phyloP scores from a whole-genome alignment of 2,797 vertebrate genomes.

The Xenops minutus region DNA sequence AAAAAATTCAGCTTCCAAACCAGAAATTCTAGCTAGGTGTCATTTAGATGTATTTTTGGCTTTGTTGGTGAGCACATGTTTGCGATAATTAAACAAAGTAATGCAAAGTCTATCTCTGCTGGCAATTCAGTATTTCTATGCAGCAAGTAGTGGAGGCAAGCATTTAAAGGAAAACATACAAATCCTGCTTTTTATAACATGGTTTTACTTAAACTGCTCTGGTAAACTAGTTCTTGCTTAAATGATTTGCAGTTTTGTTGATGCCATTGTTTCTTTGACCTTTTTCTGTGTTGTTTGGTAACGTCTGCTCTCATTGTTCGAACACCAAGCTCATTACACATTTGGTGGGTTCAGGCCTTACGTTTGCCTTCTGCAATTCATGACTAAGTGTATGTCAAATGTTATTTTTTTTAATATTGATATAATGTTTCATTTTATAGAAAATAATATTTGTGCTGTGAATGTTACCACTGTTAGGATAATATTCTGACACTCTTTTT shows the following conservation, averaged over 20 bases:
- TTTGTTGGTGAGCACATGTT: not conserved
- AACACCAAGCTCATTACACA: slow-evolving; percentile 53
- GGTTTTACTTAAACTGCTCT: not conserved
- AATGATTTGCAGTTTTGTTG: slow-evolving; percentile 54
- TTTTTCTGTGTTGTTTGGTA: slow-evolving; percentile 69
- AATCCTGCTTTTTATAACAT: slow-evolving; percentile 9
- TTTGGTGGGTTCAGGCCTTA: slow-evolving; percentile 70
- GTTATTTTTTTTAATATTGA: not conserved
- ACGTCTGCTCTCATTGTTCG: slow-evolving; percentile 73
- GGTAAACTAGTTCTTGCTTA: slow-evolving; percentile 43
- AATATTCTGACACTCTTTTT: not conserved
- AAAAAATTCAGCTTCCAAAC: not conserved
- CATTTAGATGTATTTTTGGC: not conserved
- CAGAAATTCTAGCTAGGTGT: not conserved
- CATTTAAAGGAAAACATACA: slow-evolving; percentile 17
- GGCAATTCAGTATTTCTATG: slow-evolving; percentile 13
- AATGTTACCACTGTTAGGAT: not conserved
- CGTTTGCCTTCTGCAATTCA: slow-evolving; percentile 63
- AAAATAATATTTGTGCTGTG: not conserved
- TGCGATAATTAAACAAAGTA: slow-evolving; percentile 10
- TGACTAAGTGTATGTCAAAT: slow-evolving; percentile 35
- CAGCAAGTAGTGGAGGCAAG: not conserved
- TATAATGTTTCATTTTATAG: not conserved
- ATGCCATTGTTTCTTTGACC: slow-evolving; percentile 61
- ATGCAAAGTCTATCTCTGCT: not conserved